Percentiles rank a stretch among this genome's conserved stretches.
Conservation (phyloP, 2,888 invertebrate genomes). For the Drosophila tripunctata region DNA sequence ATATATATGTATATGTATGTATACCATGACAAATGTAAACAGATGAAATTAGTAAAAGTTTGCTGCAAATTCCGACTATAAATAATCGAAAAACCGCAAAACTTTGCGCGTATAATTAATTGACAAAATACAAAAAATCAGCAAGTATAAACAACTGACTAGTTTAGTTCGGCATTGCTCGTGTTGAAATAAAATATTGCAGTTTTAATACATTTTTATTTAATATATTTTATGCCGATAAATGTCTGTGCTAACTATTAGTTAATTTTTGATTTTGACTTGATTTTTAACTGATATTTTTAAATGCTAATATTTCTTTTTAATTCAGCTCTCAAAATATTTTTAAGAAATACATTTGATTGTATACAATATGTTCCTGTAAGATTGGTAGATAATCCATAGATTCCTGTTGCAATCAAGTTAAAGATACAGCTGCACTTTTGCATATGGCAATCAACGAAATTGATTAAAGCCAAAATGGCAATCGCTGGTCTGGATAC, state of each 20-base stretch:
- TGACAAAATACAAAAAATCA: conserved; percentile 5
- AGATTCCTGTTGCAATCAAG: not conserved
- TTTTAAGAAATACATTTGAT: too few species aligned
- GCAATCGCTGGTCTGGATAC: conserved; percentile 4
- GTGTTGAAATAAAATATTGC: not conserved
- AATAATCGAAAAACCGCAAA: conserved; percentile 34
- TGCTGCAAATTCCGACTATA: conserved; percentile 58
- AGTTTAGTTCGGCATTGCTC: not conserved
- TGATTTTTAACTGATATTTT: too few species aligned
- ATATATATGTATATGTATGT: too few species aligned
- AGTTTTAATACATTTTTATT: too few species aligned
- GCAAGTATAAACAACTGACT: not conserved
- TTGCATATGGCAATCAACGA: conserved; percentile 69
- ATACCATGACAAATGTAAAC: conserved; percentile 52
- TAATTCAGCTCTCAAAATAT: too few species aligned
- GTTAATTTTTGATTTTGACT: too few species aligned
- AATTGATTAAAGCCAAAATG: conserved; percentile 67
- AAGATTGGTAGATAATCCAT: not conserved
- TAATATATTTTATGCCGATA: too few species aligned
- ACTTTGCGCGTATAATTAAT: conserved; percentile 35
- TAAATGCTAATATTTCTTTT: too few species aligned
- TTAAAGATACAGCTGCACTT: not conserved
- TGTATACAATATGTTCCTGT: too few species aligned
- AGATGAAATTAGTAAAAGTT: conserved; percentile 66
- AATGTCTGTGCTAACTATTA: too few species aligned